Base-by-base conservation (phyloP, 2,113 vertebrate genomes). In the cat (Felis catus) region DNA sequence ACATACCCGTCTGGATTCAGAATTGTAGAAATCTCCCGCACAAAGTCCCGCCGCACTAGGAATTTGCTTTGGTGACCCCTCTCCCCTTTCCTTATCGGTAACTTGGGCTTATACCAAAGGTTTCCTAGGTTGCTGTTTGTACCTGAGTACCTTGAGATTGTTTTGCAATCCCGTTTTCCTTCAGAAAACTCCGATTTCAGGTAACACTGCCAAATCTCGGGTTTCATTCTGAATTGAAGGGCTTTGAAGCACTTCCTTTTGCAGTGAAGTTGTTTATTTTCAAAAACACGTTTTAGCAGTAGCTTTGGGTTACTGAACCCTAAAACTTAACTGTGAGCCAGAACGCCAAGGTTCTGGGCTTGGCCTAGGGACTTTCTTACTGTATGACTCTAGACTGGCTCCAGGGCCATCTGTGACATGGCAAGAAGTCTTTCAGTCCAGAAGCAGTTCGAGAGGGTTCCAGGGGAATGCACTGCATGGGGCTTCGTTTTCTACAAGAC, bases 201-300 rank as follows among this genome's bases (percentile, higher is more conserved):
- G 85, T 82, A 66, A 39, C 7, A 3, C 74, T 25, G 15, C 88
- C 89, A 89, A 94, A 61, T 73, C n/a, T 65, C 73, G 33, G n/a
- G 65, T 80, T 82, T 78, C 79, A 78, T 48, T 92, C 93, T 97
- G 76, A 88, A 82, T 1, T 29, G 39, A 78, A 88, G 51, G 48
- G 39, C 80, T 95, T 4, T 39, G 73, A 92, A 94, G 76, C 51
- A 87, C 91, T 91, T 84, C 76, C 87, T 96, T 95, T 18, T 90
- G 45, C 36, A 84, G 48, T 19, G 39, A 78, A 36, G 29, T 33
- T 94, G 58, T 92, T 93, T 96, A 51, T 96, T 95, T 86, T 95
- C 80, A 61, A 95, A 95, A 88, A 96, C 66, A 87, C 81, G 76
- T 95, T 78, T 89, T 21, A 93, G 79, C 85, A 74, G 39, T 23